Evolutionary conservation across 2,797 vertebrate species (phyloP), one percentile per base, ranked within the genome.

Genomic region (Sebastes baramenuke): DNA sequence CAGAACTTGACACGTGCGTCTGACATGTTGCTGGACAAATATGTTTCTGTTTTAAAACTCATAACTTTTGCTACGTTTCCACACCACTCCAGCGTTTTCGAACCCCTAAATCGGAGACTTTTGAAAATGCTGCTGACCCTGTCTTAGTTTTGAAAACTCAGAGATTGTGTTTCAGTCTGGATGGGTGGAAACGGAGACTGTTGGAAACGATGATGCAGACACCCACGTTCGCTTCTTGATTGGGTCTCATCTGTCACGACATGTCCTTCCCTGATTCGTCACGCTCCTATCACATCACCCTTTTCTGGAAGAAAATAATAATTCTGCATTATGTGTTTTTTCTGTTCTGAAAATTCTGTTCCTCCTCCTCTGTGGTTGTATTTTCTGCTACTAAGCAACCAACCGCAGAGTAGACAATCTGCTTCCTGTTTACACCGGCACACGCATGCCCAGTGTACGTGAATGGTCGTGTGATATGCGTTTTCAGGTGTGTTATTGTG

Each of bases 301-400:
- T 52, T 52, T 52, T 4, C 46, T 52, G 46, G 18, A 38, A 38
- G 36, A 1, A 38, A 52, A 32, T 6, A 29, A 32, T 9, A 25
- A 25, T 25, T 25, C 25, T 25, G 25, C 25, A 25, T 25, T 25
- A 3, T 25, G 24, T 25, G 24, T n/a, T 22, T 49, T 52, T 52
- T n/a, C 18, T 52, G 18, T n/a, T 52, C 20, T 54, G 20, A 52
- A n/a, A n/a, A 52, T 10, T 20, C 49, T 52, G 20, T 52, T 52
- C 20, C 18, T 52, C 18, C 6, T 14, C 18, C 6, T 14, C 4
- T 0, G 12, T 38, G 0, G 12, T 25, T 0, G 54, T 25, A 24
- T 25, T 56, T 56, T 56, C 3, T 56, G 52, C 52, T 0, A 54
- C n/a, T 54, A 1, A 56, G 24, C 12, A 58, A 25, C 13, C 24